Base-by-base conservation (phyloP, 92 coral and sea anemone genomes). In the Siderastrea radians region DNA sequence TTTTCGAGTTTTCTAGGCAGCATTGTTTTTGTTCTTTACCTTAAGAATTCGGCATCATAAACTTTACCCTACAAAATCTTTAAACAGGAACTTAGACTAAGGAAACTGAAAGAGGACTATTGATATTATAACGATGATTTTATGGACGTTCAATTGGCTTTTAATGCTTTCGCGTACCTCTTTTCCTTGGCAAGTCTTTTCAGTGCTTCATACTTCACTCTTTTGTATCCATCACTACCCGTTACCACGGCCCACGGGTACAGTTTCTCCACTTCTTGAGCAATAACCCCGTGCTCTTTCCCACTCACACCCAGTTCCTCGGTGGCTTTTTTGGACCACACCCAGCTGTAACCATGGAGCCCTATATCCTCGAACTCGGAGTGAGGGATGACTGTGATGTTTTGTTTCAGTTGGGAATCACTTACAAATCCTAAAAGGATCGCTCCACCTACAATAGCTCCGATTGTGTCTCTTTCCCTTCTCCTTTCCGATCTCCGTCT, bases 231-330 rank as follows among this genome's bases (percentile, higher is more conserved):
- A 63, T 85, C 90, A 16, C 52, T 11, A 26, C 87, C 90, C 63
- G 72, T 72, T 48, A 70, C 49, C 72, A 90, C 90, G 38, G 90
- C 83, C 78, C 73, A 81, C 68, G 93, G 93, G 70, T 71, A 85
- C 47, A 78, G 82, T 49, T 72, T 46, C 78, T 85, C 93, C 65
- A 90, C 93, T 26, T 90, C 93, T 82, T 90, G 90, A 38, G 93
- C 93, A 13, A 90, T 85, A 71, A 90, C 59, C 1, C 93, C 93
- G 6, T 77, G 86, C 54, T 45, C 87, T 11, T 4, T 38, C 15
- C 93, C 87, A 15, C 75, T 79, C 82, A 69, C 44, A 7, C 93
- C 90, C 53, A 79, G 69, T 44, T 75, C 71, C 55, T 1, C 68
- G 55, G 70, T 80, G 46, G 74, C 81, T 38, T 78, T 15, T 16